Conservation (phyloP, 1,140 invertebrate genomes). For the Pentalonia nigronervosa region DNA sequence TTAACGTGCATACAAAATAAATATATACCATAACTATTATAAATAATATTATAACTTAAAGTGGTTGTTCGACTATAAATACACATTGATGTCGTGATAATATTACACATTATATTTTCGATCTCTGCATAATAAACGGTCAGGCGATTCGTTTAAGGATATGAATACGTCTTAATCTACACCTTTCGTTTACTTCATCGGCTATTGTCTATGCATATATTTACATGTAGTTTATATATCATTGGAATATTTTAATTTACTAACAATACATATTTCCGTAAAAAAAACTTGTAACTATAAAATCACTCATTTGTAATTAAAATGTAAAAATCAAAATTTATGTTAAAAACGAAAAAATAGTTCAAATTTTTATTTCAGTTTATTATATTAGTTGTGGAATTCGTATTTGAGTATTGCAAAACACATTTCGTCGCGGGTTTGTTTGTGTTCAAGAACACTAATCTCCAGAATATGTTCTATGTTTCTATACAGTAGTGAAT, state of each 20-base stretch:
- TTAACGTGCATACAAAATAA: neutral
- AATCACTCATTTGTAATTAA: neutral
- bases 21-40: neutral
- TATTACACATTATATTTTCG: neutral
- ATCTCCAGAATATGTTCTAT: neutral
- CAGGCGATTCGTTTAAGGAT: neutral
- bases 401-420: neutral
- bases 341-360: neutral
- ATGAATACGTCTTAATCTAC: neutral
- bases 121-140: neutral
- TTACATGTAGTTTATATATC: neutral
- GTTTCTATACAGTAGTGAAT: too few relatives aligned
- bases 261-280: neutral
- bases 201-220: neutral
- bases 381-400: neutral
- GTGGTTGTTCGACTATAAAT: neutral
- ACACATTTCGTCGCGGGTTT: neutral
- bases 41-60: neutral
- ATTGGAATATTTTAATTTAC: neutral
- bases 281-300: neutral
- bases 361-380: neutral
- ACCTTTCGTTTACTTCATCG: neutral
- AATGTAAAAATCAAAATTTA: neutral
- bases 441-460: neutral
- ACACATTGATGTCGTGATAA: neutral